phyloP scores from a whole-genome alignment of 1,140 invertebrate species.

The Hetaerina americana region DNA sequence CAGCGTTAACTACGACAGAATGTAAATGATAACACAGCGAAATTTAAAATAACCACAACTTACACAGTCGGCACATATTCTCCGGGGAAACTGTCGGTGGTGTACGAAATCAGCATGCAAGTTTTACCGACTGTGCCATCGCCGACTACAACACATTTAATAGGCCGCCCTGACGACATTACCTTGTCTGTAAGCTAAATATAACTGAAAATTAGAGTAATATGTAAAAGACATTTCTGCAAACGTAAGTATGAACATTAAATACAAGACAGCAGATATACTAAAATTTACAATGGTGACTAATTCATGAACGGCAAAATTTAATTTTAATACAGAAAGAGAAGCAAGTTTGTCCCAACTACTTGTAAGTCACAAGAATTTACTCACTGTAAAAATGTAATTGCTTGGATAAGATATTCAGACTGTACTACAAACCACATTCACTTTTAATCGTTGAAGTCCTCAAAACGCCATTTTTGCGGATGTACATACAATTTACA shows the following conservation, averaged over 20 bases:
- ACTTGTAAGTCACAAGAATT: too few relatives aligned
- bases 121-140: conserved; percentile 96
- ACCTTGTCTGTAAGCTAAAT: too few relatives aligned
- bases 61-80: conserved; percentile 95
- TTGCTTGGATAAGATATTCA: too few relatives aligned
- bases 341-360: too few relatives aligned
- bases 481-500: neutral
- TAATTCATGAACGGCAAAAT: too few relatives aligned
- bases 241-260: too few relatives aligned
- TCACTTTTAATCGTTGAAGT: neutral
- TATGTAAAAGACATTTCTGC: too few relatives aligned
- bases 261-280: too few relatives aligned
- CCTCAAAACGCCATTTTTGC: neutral
- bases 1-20: conserved; percentile 8
- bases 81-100: conserved; percentile 96
- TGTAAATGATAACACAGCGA: conserved; percentile 18
- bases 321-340: too few relatives aligned
- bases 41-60: conserved; percentile 37
- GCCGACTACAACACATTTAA: conserved; percentile 94
- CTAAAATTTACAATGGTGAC: too few relatives aligned
- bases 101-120: conserved; percentile 97
- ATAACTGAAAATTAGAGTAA: neutral
- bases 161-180: conserved; percentile 75
- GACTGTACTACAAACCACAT: neutral
- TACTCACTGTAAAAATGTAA: too few relatives aligned